phyloP scores from a whole-genome alignment of 2,797 vertebrate species.

The Pangasius djambal region DNA sequence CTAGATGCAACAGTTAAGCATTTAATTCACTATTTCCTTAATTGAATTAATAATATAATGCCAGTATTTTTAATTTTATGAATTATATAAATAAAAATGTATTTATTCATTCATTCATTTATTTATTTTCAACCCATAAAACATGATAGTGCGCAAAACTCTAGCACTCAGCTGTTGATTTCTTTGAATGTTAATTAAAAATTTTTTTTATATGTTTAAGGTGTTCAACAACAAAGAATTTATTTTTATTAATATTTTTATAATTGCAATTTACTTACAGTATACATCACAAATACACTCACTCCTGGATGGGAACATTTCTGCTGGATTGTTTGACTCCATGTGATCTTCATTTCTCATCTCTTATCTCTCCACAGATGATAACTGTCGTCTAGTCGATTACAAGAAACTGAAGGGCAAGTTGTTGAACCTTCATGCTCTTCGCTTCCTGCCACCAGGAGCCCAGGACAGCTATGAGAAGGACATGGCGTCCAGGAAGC shows the following conservation, averaged over 20 bases:
- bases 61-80: neutral
- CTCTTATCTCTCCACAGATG: slow-evolving; percentile 74
- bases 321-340: neutral
- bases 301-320: neutral
- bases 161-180: neutral
- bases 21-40: neutral
- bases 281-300: neutral
- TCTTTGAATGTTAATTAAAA: too few relatives aligned
- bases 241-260: neutral
- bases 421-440: slow-evolving; percentile 85
- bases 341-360: slow-evolving; percentile 1
- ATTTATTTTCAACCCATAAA: neutral
- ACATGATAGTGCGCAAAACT: neutral
- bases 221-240: neutral
- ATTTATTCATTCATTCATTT: too few relatives aligned
- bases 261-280: neutral
- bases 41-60: neutral
- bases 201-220: neutral
- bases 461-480: slow-evolving; percentile 73
- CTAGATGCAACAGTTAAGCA: too few relatives aligned
- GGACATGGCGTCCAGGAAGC: slow-evolving; percentile 80
- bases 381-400: slow-evolving; percentile 85
- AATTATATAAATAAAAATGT: neutral
- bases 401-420: slow-evolving; percentile 87
- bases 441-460: slow-evolving; percentile 73